Base-by-base conservation (phyloP, 2,113 vertebrate genomes). In the Bettongia penicillata region DNA sequence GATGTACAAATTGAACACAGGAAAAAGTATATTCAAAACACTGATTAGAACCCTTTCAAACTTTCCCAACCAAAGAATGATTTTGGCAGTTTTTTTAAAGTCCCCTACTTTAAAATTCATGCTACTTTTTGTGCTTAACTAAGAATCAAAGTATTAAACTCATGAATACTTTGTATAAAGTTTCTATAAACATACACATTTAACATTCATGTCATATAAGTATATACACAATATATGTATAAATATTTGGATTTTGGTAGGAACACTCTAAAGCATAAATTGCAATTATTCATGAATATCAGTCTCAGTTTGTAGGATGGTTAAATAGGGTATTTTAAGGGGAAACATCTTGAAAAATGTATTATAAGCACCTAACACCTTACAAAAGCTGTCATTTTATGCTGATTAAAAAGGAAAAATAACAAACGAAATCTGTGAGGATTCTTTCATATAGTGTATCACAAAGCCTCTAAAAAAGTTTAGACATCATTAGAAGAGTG, bases 401-500 rank as follows among this genome's bases (percentile, higher is more conserved):
- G 92, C 48, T 89, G 2, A 51, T 49, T 26, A 10, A 7, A 26
- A 94, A 91, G 26, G 8, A 0, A 23, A 96, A 93, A 96, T 28
- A 51, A 26, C 25, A 94, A 68, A 37, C 47, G 91, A 68, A 51
- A 52, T 90, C n/a, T 52, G 43, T 90, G 47, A 68, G 90, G 89
- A 43, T 94, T 90, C 2, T 14, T 95, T 92, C 48, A 51, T 49
- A 55, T 8, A 53, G 43, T 51, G 28, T 10, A 1, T 93, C 57
- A 93, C 51, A 96, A 93, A 90, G 89, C 14, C 16, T 50, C 93
- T 92, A 26, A 31, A 50, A 90, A 97, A 94, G 89, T 90, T 97
- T 55, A 93, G 53, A 93, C 93, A 90, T 61, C 91, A 68, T 97
- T 94, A 95, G 49, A 91, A 52, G 12, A 97, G 31, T 89, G 96